Evolutionary conservation across 2,113 vertebrate genomes (phyloP), one percentile per base, ranked within the genome.

Genomic region (Tretioscincus oriximinensis): DNA sequence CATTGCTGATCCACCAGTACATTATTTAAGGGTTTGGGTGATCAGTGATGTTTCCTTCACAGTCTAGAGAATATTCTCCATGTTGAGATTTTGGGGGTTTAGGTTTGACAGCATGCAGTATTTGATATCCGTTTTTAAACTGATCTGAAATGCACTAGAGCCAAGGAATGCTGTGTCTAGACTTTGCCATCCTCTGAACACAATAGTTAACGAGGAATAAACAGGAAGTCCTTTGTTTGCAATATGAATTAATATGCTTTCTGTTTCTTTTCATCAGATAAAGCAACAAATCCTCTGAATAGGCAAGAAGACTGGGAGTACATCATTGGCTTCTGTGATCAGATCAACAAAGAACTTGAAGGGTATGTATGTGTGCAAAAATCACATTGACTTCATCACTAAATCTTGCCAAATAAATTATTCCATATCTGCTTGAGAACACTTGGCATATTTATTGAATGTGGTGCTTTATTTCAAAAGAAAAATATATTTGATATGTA

Each of bases 261-360:
- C 4, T 90, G 70, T 67, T 10, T 76, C 83, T 84, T 92, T 8
- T 85, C 81, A 61, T 64, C 91, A 99, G 98, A 99, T 94, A 99
- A 98, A 95, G 97, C 97, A 92, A 99, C 97, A 81, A 98, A 96
- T 87, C 97, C 98, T 5, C 96, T 96, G 82, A 99, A 99, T 92
- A 96, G 97, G 74, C 96, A 98, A 64, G 98, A 99, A 69, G 98
- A 99, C 89, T 99, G 97, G 98, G 97, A 99, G 68, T 97, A 97
- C 79, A 97, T 99, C 49, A 97, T 98, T 1, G 97, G 97, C 86
- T 99, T 99, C 94, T 99, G 98, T 89, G 97, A 99, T 89, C 97
- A 99, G 91, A 96, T 98, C 93, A 99, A 99, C 92, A 99, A 97
- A 86, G 98, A 99, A 65, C 96, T 98, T 28, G 98, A 99, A 93